These are phyloP conservation scores for Drosophila tsacasi DNA, from an alignment of 1,140 invertebrate genomes.

Conservation along the genomic window DNA sequence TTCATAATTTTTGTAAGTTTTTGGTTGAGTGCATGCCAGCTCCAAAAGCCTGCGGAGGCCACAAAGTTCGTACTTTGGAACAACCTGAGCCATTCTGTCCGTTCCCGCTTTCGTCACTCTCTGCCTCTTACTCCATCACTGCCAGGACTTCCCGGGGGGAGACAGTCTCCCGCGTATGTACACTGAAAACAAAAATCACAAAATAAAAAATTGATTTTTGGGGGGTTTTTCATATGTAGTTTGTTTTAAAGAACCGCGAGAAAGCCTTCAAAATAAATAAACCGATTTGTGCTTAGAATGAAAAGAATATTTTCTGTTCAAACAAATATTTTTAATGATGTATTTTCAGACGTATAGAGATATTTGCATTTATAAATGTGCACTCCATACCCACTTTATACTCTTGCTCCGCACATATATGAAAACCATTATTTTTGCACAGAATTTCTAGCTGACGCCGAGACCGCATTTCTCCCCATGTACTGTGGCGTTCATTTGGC, in stretches of 20 bases:
- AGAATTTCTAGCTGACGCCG: slow-evolving; percentile 4
- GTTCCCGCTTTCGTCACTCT: slow-evolving; percentile 15
- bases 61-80: slow-evolving; percentile 55
- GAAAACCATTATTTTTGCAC: not conserved
- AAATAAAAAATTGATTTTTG: not conserved
- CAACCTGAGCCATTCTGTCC: slow-evolving; percentile 44
- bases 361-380: not conserved
- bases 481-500: slow-evolving; percentile 22
- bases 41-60: slow-evolving; percentile 26
- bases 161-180: not conserved
- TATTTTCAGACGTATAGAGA: too few relatives aligned
- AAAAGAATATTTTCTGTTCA: not conserved
- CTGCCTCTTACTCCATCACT: not conserved
- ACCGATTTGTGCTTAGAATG: not conserved
- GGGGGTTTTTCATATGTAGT: too few relatives aligned
- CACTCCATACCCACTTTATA: not conserved
- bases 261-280: not conserved
- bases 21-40: slow-evolving; percentile 6
- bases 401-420: not conserved
- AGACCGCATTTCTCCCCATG: slow-evolving; percentile 10
- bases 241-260: too few relatives aligned
- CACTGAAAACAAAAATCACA: not conserved
- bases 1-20: rapidly evolving
- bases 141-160: not conserved
- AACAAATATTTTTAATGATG: not conserved